Base-by-base conservation (phyloP, 2,113 vertebrate genomes). In the Lepisosteus oculatus region DNA sequence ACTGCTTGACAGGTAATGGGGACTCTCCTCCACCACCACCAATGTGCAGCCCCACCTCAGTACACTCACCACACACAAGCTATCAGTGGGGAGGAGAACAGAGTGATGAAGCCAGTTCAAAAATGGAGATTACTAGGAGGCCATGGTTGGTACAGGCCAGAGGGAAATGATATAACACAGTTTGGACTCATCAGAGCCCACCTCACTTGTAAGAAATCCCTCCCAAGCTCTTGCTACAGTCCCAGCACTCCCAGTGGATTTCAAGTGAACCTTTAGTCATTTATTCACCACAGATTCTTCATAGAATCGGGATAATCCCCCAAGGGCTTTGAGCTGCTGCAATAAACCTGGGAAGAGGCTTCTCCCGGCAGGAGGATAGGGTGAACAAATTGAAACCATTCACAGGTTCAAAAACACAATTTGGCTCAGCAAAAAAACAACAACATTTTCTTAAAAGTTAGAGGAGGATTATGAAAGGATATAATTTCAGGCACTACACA, bases 261-360 rank as follows among this genome's bases (percentile, higher is more conserved):
- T 43, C 41, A 44, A 59, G 57, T 62, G 54, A 63, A 11, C 15
- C 45, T 8, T 13, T 17, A 6, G 47, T 71, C 63, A 71, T 62
- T 71, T 71, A 64, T 42, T 29, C 64, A 47, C 43, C 3, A 6
- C 11, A 63, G 44, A 71, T 51, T 71, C 43, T 42, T 51, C 42
- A 44, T 42, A 44, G 69, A 71, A 63, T 54, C 61, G 63, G 59
- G 61, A 12, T 61, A 54, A 47, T 63, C 8, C 63, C 69, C 59
- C 69, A 7, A 41, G 44, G 54, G 69, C 51, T 9, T 15, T 54
- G 43, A 55, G 8, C n/a, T 55, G 44, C 61, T 62, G 57, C 69
- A 63, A 43, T 63, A 3, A 15, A 66, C 14, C 14, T 15, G 43
- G 29, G 9, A 51, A 51, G 47, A 6, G 47, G 47, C 47, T 51